Base-by-base conservation (phyloP, 2,797 vertebrate species). In the Hephaestus fuliginosus region DNA sequence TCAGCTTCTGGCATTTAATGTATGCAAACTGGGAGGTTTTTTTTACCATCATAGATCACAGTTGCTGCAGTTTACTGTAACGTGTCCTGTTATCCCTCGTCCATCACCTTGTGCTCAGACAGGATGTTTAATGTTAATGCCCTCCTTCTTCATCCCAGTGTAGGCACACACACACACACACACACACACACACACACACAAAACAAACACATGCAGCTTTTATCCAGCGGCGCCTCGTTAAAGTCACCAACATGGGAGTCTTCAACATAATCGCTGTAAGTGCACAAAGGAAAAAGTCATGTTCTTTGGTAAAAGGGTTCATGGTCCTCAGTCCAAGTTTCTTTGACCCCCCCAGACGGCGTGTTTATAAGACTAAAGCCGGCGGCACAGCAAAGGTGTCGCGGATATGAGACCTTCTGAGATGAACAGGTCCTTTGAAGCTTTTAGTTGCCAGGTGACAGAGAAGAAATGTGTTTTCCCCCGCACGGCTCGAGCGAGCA, bases 381-480 rank as follows among this genome's bases (percentile, higher is more conserved):
- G 36, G 49, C 0, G 39, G 53, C 70, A 49, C 60, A 66, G 70
- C 64, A 76, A 10, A 22, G 58, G 18, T 66, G 78, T 49, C 41
- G 28, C 73, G 63, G 55, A 60, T 72, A 28, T 15, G 8, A 77
- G 76, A 82, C 70, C 80, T 86, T 74, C 57, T 56, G 57, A 81
- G 74, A 77, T 78, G 58, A 87, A 36, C 20, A 0, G 43, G 56
- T 49, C 58, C 49, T 82, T 82, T 82, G 64, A 86, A 81, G 88
- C 88, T 91, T 92, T 91, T 90, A 88, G 89, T 91, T 91, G 89
- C 87, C 89, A 92, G 84, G 91, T 90, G 88, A 92, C 81, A 61
- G 75, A 43, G 17, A 36, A 60, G 69, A 41, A 46, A 20, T 13
- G 0, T 3, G 25, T 43, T 39, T 57, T 25, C 55, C 25, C 25